Conservation (phyloP, 2,888 invertebrate genomes). For the Hirudinaria manillensis region DNA sequence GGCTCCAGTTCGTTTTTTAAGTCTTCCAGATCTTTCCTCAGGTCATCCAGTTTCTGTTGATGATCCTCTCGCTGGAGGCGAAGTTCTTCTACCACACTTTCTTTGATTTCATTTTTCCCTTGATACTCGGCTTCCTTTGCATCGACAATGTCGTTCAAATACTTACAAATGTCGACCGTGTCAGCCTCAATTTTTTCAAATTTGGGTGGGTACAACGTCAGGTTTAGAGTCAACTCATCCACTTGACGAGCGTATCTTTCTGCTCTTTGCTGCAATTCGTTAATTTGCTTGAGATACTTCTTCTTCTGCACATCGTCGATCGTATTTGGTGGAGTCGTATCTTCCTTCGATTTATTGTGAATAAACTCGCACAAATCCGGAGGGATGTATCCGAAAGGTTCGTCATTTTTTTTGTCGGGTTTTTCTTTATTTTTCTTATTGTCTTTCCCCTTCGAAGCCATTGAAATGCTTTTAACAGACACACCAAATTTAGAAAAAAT, state of each 20-base stretch:
- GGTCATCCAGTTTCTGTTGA: slow-evolving; percentile 8
- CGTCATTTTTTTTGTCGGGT: slow-evolving; percentile 3
- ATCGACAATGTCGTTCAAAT: slow-evolving; percentile 19
- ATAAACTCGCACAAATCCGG: slow-evolving; percentile 26
- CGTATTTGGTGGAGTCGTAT: not conserved
- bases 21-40: slow-evolving; percentile 8
- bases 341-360: not conserved
- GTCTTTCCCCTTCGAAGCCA: not conserved
- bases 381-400: slow-evolving; percentile 25
- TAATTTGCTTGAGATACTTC: slow-evolving; percentile 23
- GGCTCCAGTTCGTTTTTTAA: slow-evolving; percentile 12
- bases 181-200: slow-evolving; percentile 27
- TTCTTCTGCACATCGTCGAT: slow-evolving; percentile 17
- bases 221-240: slow-evolving; percentile 21
- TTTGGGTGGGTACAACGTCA: slow-evolving; percentile 25
- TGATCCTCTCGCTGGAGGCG: not conserved
- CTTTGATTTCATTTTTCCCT: not conserved
- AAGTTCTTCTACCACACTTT: not conserved
- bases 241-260: slow-evolving; percentile 25
- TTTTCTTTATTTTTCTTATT: slow-evolving; percentile 10
- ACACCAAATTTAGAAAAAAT: too few species aligned
- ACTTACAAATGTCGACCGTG: slow-evolving; percentile 24
- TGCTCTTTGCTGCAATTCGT: slow-evolving; percentile 17
- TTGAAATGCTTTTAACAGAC: too few species aligned
- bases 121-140: slow-evolving; percentile 19